Evolutionary conservation across 2,797 vertebrate species (phyloP), one percentile per base, ranked within the genome.

Genomic region (Centroberyx gerrardi): DNA sequence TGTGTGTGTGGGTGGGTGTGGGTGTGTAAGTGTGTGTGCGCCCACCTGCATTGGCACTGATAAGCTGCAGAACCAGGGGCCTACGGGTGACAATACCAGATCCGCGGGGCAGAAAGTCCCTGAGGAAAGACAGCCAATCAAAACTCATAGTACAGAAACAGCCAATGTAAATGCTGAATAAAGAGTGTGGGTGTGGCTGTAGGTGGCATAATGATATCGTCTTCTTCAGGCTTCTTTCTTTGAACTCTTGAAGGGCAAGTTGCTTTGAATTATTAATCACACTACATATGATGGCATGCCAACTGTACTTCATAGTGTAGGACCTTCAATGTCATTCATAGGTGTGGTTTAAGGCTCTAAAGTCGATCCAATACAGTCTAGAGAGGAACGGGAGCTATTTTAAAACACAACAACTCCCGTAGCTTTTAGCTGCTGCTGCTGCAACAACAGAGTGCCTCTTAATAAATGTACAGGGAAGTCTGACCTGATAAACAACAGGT

Each of bases 21-120:
- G 63, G 82, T 80, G 64, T 53, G 33, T 76, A 69, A 7, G 33
- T 85, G 78, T 64, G 74, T 28, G 72, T 14, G 46, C 9, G 42
- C 83, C 29, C 93, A 98, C 97, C 97, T 95, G 98, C 97, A 93
- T 94, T 97, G 78, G 96, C 95, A 82, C 95, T 98, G 93, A 99
- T 97, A 86, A 99, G 98, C 94, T 99, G 98, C 89, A 99, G 96
- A 87, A 99, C 97, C 73, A 99, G 97, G 18, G 98, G 98, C 33
- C 98, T 94, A 18, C 98, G 96, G 12, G 98, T 99, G 90, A 99
- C 97, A 8, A 99, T 98, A 15, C 98, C 98, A 53, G 98, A 98
- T 68, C 98, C 98, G 14, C 98, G 96, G 53, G 98, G 98, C 62
- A 99, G 95, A 92, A 99, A 98, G 87, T 99, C 98, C 91, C 97